A percentile compares a stretch with the other conserved stretches of the same genome.
Conservation (phyloP, 2,797 vertebrate species). For the Hydrolagus colliei region DNA sequence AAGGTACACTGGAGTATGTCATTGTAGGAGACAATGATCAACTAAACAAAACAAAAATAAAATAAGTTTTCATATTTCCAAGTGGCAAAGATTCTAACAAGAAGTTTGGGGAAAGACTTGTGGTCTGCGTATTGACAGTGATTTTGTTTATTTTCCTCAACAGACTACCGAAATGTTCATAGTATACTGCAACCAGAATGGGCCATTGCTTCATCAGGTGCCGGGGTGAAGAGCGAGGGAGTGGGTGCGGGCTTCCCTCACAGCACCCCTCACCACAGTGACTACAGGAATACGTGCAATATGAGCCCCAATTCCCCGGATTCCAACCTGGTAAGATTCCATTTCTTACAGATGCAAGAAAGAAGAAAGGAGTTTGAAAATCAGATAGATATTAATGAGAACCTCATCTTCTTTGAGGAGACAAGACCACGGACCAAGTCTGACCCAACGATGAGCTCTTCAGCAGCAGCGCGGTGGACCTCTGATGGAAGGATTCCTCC, state of each 20-base stretch:
- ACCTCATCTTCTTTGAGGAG: conserved; percentile 81
- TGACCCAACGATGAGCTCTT: conserved; percentile 82
- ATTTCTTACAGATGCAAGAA: conserved; percentile 89
- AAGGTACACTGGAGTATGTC: no score
- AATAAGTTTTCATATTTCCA: no score
- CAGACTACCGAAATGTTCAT: conserved; percentile 27
- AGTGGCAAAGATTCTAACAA: conserved; percentile 40
- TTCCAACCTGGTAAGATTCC: conserved; percentile 87
- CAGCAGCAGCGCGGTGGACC: conserved; percentile 59
- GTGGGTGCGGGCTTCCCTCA: conserved; percentile 49
- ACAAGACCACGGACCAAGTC: conserved; percentile 89
- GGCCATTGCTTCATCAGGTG: conserved; percentile 17
- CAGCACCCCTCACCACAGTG: conserved; percentile 5
- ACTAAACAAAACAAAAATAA: no score
- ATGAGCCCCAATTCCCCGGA: conserved; percentile 55
- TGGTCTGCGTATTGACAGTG: conserved; percentile 6
- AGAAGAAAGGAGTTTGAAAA: conserved; percentile 79
- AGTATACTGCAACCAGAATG: conserved; percentile 31
- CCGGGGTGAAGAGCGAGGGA: conserved; percentile 6
- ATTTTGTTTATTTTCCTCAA: conserved; percentile 57
- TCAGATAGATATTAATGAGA: conserved; percentile 85
- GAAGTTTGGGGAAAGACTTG: conserved; percentile 39
- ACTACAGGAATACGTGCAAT: neutral
- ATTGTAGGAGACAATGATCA: no score
- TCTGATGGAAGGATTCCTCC: conserved; percentile 47